Base-by-base conservation (phyloP, 2,797 vertebrate species). In the Antennarius maculatus region DNA sequence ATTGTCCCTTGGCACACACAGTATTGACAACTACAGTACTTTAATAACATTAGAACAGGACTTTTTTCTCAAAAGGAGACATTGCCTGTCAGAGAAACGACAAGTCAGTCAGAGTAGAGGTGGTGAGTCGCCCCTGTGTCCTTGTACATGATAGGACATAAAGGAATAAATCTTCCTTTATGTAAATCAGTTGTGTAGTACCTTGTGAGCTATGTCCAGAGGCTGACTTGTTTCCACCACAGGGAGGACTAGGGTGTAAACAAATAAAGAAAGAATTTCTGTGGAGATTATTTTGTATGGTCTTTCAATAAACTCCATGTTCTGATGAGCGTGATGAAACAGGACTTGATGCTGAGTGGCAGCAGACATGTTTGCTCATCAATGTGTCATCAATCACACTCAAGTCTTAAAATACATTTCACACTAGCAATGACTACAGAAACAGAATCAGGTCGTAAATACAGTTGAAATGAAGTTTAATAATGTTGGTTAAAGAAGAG, bases 331-430 rank as follows among this genome's bases (percentile, higher is more conserved):
- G 39, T 29, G 57, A 77, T 69, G 71, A 79, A 77, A 61, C 52
- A 34, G 23, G 23, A 56, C 66, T 1, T 39, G 29, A 77, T 61
- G 61, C 71, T 34, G 72, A 71, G 75, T 61, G 74, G 47, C 72
- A 81, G 73, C 41, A 66, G 70, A 79, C 78, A 72, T 66, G 71
- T 71, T 82, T 53, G 49, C 75, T 74, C 54, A 51, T 39, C 37
- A 66, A 82, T 73, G 68, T 79, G 73, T 86, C 82, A 80, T 83
- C 74, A 84, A 78, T 84, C 83, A 74, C 69, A 51, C 39, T 34
- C 31, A 8, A 34, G 31, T 34, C 31, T 3, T 50, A 62, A 69
- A 67, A 78, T 53, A 69, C 50, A 61, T 70, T 74, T 74, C 61
- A 73, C 78, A 79, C 54, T 23, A n/a, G 51, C 57, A 48, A 57